phyloP scores from a whole-genome alignment of 2,113 vertebrate genomes.

The Peromyscus leucopus region DNA sequence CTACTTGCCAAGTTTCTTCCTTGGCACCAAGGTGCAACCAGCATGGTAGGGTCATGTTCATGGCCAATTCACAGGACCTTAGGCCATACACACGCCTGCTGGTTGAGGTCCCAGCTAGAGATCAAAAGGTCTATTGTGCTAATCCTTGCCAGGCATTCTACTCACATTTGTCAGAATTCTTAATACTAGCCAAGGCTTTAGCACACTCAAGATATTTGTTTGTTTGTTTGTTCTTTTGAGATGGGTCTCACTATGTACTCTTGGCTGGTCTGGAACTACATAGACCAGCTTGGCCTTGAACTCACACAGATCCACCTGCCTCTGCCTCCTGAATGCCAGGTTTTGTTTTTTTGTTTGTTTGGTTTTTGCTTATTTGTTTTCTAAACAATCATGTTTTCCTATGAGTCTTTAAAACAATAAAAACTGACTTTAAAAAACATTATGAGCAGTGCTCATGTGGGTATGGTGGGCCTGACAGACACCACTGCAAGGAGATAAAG shows the following conservation, averaged over 20 bases:
- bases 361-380: not conserved
- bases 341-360: not conserved
- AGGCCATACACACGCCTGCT: not conserved
- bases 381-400: not conserved
- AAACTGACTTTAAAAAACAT: not conserved
- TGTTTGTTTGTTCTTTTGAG: not conserved
- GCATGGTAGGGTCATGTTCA: not conserved
- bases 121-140: not conserved
- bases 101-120: not conserved
- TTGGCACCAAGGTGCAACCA: rapidly evolving
- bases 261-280: not conserved
- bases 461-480: too few relatives aligned
- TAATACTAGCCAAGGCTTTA: not conserved
- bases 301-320: not conserved
- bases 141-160: not conserved
- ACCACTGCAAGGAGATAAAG: too few relatives aligned
- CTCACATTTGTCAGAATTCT: not conserved
- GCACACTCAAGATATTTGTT: not conserved
- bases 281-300: not conserved
- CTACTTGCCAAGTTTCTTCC: not conserved
- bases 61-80: not conserved
- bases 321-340: not conserved
- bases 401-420: not conserved
- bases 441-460: too few relatives aligned
- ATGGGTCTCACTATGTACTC: not conserved